These are phyloP conservation scores for Oriolus oriolus DNA, from an alignment of 2,113 vertebrate species.

Conservation along the genomic window DNA sequence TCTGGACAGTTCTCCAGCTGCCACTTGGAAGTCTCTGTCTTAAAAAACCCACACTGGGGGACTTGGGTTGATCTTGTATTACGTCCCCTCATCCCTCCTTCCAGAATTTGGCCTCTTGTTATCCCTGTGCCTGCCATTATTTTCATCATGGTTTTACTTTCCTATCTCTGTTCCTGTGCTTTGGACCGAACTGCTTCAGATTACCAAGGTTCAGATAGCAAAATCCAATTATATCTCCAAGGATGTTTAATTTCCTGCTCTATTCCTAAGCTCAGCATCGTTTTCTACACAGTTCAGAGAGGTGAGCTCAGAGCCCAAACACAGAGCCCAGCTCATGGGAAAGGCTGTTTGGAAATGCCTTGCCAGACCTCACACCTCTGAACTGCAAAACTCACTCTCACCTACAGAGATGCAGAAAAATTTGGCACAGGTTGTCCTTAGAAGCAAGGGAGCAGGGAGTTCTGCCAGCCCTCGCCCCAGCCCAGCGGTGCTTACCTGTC, in stretches of 20 bases:
- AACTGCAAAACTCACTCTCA: background rate
- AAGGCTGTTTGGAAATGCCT: background rate
- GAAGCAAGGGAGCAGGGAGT: background rate
- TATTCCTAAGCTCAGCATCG: background rate
- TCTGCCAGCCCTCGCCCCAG: background rate
- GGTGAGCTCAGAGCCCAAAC: background rate
- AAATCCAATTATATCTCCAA: background rate
- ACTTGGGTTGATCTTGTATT: background rate
- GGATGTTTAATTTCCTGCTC: background rate
- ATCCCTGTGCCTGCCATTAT: background rate
- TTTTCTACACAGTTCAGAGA: background rate
- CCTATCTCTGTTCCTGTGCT: background rate
- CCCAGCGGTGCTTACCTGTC: conserved; percentile 46
- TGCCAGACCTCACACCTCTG: background rate
- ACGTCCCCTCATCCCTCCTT: background rate
- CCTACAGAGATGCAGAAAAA: background rate
- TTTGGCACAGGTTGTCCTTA: background rate
- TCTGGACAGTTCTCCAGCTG: background rate
- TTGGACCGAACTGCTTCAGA: background rate
- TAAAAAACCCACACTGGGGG: background rate
- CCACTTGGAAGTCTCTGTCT: background rate
- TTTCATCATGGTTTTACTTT: background rate
- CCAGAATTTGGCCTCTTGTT: background rate
- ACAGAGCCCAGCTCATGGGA: background rate
- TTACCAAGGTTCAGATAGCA: background rate